A percentile compares a stretch with the other conserved stretches of the same genome.
These are phyloP conservation scores for Heterodera carotae DNA, from an alignment of 1,140 invertebrate species.

Conservation along the genomic window DNA sequence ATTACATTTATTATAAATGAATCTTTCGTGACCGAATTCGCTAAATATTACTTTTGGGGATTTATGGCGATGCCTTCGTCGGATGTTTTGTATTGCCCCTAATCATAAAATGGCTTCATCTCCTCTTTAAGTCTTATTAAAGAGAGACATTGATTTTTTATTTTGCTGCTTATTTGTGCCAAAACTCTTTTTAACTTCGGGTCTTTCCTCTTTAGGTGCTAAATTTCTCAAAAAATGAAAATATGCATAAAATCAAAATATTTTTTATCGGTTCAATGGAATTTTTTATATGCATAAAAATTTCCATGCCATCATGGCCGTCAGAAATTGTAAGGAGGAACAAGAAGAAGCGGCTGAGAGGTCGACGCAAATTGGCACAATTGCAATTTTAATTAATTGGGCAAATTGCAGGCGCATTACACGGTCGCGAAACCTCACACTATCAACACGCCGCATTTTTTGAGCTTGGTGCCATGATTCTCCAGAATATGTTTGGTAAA, in stretches of 20 bases:
- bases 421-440: conserved; percentile 60
- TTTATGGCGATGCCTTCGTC: background rate
- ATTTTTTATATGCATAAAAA: conserved; percentile 8
- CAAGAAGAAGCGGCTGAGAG: conserved; percentile 15
- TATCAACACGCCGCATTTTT: conserved; percentile 62
- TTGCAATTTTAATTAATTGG: conserved; percentile 11
- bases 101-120: background rate
- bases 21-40: background rate
- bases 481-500: conserved; percentile 63
- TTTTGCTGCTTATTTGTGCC: background rate
- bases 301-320: conserved; percentile 27
- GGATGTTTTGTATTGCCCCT: background rate
- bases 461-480: conserved; percentile 65
- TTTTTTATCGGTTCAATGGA: background rate
- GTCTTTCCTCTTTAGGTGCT: background rate
- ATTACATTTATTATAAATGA: no score
- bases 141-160: background rate
- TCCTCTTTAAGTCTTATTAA: background rate
- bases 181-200: background rate
- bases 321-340: conserved; percentile 5
- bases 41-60: background rate
- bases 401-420: conserved; percentile 44
- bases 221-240: background rate
- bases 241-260: background rate
- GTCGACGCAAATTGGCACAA: conserved; percentile 2